phyloP scores from a whole-genome alignment of 2,888 invertebrate species.

The Branchinecta sandiegonensis region DNA sequence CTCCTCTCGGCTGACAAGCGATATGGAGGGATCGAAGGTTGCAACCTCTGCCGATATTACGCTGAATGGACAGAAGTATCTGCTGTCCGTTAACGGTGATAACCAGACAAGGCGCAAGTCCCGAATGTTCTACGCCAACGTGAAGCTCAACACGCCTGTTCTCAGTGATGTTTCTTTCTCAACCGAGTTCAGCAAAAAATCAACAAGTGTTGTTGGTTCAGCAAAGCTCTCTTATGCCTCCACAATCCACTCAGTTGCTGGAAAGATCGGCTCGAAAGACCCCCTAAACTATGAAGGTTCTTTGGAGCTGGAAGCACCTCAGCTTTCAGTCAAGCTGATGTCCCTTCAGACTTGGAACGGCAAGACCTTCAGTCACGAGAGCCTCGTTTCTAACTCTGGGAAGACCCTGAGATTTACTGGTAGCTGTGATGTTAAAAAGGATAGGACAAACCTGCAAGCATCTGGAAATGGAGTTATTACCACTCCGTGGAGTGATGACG shows the following conservation, averaged over 20 bases:
- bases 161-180: not conserved
- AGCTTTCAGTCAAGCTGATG: not conserved
- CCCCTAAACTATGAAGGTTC: conserved; percentile 3
- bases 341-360: conserved; percentile 18
- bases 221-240: not conserved
- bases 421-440: not conserved
- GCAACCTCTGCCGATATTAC: conserved; percentile 19
- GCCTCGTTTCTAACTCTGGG: not conserved
- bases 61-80: conserved; percentile 23
- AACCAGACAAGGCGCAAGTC: conserved; percentile 2
- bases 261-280: not conserved
- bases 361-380: conserved; percentile 19
- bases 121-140: not conserved
- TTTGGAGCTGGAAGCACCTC: not conserved
- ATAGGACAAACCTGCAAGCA: not conserved
- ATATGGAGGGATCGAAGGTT: conserved; percentile 17
- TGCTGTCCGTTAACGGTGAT: conserved; percentile 8
- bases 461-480: not conserved
- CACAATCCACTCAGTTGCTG: not conserved
- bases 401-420: not conserved
- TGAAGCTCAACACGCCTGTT: not conserved
- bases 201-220: not conserved
- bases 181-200: not conserved
- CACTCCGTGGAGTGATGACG: conserved; percentile 7
- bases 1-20: conserved; percentile 16